phyloP scores from a whole-genome alignment of 2,888 invertebrate species.

The Hoplodrina ambigua region DNA sequence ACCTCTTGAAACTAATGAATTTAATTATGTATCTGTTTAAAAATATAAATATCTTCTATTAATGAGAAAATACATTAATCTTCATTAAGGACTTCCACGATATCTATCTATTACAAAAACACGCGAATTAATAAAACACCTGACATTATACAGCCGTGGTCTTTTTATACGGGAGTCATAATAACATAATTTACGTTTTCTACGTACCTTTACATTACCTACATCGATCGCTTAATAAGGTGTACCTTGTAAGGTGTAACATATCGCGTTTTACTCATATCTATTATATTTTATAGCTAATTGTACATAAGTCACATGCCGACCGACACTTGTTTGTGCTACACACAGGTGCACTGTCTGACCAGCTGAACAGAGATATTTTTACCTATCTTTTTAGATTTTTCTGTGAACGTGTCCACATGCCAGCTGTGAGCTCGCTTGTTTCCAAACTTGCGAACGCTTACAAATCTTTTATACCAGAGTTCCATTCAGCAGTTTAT shows the following conservation, averaged over 20 bases:
- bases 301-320: slow-evolving; percentile 52
- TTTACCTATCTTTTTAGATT: neutral
- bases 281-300: slow-evolving; percentile 56
- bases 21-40: neutral
- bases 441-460: neutral
- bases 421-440: neutral
- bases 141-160: slow-evolving; percentile 16
- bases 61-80: slow-evolving; percentile 12
- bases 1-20: no score
- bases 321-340: slow-evolving; percentile 43
- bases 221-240: slow-evolving; percentile 61
- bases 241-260: slow-evolving; percentile 53
- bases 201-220: slow-evolving; percentile 11
- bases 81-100: neutral
- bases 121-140: slow-evolving; percentile 11
- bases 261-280: slow-evolving; percentile 57
- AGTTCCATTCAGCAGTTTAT: neutral
- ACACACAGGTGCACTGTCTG: slow-evolving; percentile 25
- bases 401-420: neutral
- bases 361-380: neutral
- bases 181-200: slow-evolving; percentile 54
- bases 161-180: slow-evolving; percentile 38
- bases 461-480: slow-evolving; percentile 1
- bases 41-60: neutral
- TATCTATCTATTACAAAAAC: slow-evolving; percentile 11